Base-by-base conservation (phyloP, 2,797 vertebrate genomes). In the Rhinogobio ventralis region DNA sequence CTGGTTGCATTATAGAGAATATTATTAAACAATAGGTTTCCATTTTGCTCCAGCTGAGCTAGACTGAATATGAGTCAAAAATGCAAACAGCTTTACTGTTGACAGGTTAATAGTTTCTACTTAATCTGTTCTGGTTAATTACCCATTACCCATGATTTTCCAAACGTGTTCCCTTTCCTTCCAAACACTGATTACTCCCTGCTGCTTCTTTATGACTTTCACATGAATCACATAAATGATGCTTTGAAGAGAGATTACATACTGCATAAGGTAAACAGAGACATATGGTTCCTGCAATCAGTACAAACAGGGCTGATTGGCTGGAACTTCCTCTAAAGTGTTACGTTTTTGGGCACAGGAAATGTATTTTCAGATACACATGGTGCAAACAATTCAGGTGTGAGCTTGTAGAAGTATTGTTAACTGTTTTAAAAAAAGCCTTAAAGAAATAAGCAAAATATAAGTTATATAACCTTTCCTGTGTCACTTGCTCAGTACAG, bases 61-160 rank as follows among this genome's bases (percentile, higher is more conserved):
- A 20, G 25, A 42, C 10, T 62, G 17, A 62, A 57, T 10, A 75
- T 2, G 49, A 30, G 79, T 80, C 33, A 60, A 55, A 85, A 69
- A 82, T 30, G 20, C 49, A 67, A 57, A 49, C 8, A 36, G 49
- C 20, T 71, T 77, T 86, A 87, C 62, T 72, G 62, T 53, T 69
- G 42, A 25, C 53, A 84, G 69, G 75, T 86, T 85, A 87, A 89
- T 78, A 84, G 71, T 55, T 82, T 86, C 69, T 72, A 82, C 86
- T 86, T 19, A 6, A 51, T 66, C 76, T 8, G 66, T 82, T 85
- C 79, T n/a, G 33, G 46, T 55, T 85, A 82, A 86, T 86, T 87
- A 86, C 28, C 55, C 78, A 62, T 79, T 84, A 86, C 45, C 42
- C 73, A 66, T 86, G 69, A 76, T 79, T 86, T 84, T 73, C 71